phyloP scores from a whole-genome alignment of 2,888 invertebrate species.

The Apotomis turbidana region DNA sequence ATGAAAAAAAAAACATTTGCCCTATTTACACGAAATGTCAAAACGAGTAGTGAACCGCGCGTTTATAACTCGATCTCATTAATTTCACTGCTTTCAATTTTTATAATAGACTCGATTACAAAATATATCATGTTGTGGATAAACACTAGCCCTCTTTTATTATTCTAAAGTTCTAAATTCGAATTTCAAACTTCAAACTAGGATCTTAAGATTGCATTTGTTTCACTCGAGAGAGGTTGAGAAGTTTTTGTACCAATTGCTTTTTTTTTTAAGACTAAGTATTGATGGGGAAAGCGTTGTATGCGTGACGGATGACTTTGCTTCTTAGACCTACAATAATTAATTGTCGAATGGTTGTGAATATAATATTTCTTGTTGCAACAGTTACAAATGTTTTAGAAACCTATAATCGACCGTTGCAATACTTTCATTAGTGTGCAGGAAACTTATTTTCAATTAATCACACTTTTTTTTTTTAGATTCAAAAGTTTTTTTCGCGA shows the following conservation, averaged over 20 bases:
- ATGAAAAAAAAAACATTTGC: no score
- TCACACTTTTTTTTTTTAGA: neutral
- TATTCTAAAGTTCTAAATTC: no score
- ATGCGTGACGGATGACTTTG: constrained; percentile 41
- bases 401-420: constrained; percentile 3
- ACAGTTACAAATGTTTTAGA: constrained; percentile 50
- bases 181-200: no score
- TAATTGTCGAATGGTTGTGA: constrained; percentile 71
- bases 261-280: neutral
- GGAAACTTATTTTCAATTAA: neutral
- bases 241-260: neutral
- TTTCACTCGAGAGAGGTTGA: neutral
- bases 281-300: constrained; percentile 13
- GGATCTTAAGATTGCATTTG: neutral
- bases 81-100: no score
- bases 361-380: constrained; percentile 69
- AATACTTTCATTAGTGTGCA: neutral
- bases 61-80: no score
- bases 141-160: no score
- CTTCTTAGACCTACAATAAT: constrained; percentile 57
- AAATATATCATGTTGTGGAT: no score
- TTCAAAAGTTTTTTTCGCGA: no score
- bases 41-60: no score
- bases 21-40: no score
- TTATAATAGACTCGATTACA: no score